phyloP scores from a whole-genome alignment of 2,113 vertebrate genomes.

The Spizaetus ornatus region DNA sequence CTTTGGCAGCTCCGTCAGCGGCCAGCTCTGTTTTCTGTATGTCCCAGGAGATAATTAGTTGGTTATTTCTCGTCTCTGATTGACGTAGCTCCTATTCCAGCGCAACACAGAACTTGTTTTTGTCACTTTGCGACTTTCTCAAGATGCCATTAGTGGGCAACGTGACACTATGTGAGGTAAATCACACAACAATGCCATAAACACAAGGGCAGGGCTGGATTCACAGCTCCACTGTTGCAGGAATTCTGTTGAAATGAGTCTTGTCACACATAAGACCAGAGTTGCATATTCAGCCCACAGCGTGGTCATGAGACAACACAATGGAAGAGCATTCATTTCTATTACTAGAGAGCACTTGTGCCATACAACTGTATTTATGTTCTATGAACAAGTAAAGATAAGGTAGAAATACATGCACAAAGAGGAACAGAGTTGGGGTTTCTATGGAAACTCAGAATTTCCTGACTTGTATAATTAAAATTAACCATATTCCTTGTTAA shows the following conservation, averaged over 20 bases:
- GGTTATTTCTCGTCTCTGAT: neutral
- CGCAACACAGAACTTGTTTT: neutral
- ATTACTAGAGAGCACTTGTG: neutral
- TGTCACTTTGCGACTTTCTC: neutral
- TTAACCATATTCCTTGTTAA: slow-evolving; percentile 31
- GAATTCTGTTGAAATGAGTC: neutral
- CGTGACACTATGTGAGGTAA: neutral
- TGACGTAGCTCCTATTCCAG: neutral
- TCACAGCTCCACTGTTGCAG: neutral
- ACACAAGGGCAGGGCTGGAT: neutral
- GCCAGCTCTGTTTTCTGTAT: neutral
- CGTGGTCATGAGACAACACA: neutral
- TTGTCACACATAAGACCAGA: neutral
- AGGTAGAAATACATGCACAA: neutral
- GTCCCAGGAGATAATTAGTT: neutral
- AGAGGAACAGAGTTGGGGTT: slow-evolving; percentile 24
- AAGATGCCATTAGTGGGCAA: neutral
- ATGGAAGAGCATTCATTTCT: neutral
- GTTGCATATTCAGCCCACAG: neutral
- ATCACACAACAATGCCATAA: neutral
- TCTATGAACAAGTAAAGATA: neutral
- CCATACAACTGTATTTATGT: neutral
- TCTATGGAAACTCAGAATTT: slow-evolving; percentile 61
- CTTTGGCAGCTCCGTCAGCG: neutral
- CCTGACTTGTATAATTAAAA: slow-evolving; percentile 39